These are phyloP conservation scores for Torymus auratus DNA, from an alignment of 2,888 invertebrate species.

Conservation along the genomic window DNA sequence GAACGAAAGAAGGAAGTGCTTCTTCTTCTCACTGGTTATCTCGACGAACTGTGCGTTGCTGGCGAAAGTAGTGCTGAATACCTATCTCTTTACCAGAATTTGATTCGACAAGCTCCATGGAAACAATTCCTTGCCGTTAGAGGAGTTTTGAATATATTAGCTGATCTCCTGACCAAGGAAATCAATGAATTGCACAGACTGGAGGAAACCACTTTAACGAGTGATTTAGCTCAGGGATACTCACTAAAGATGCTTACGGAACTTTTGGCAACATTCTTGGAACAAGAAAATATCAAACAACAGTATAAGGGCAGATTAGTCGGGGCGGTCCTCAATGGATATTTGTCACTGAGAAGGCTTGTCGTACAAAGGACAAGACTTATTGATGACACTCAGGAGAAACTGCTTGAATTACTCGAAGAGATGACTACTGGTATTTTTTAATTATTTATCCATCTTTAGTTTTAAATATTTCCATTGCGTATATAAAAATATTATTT, in stretches of 20 bases:
- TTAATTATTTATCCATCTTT: no score
- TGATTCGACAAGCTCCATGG: constrained; percentile 93
- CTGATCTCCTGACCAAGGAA: constrained; percentile 91
- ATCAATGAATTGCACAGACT: constrained; percentile 91
- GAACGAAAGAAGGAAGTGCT: constrained; percentile 86
- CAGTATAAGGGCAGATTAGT: constrained; percentile 93
- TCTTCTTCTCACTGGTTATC: constrained; percentile 90
- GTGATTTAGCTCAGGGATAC: constrained; percentile 95
- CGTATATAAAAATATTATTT: constrained; percentile 31
- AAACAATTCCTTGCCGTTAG: constrained; percentile 93
- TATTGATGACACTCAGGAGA: constrained; percentile 97
- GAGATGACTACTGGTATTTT: constrained; percentile 92
- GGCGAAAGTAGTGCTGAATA: constrained; percentile 97
- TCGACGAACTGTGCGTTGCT: constrained; percentile 90
- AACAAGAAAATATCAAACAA: constrained; percentile 90
- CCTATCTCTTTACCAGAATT: constrained; percentile 88
- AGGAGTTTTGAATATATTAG: constrained; percentile 90
- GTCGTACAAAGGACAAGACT: constrained; percentile 96
- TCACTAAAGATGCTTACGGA: constrained; percentile 94
- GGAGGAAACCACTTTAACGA: constrained; percentile 94
- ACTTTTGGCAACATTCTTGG: constrained; percentile 90
- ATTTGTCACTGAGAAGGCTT: constrained; percentile 91
- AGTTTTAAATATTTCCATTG: neutral
- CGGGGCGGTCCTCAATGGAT: constrained; percentile 94
- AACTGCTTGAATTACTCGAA: constrained; percentile 92